phyloP scores from a whole-genome alignment of 2,113 vertebrate species.

The Calidris pygmaea region DNA sequence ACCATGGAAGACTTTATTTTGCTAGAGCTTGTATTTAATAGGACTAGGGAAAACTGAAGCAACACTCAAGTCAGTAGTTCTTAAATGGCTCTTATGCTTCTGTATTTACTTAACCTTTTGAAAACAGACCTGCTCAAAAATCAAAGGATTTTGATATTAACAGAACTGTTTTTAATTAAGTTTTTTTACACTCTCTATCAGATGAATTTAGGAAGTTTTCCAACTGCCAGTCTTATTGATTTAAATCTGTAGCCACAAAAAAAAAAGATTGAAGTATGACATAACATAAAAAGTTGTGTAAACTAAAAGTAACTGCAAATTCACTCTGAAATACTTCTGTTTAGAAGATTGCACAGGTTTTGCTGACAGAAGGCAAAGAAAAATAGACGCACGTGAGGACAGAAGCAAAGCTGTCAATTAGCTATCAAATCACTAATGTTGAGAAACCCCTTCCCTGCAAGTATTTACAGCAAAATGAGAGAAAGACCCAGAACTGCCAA shows the following conservation, averaged over 20 bases:
- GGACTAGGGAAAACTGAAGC: conserved; percentile 50
- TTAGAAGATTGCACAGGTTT: not conserved
- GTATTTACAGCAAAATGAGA: not conserved
- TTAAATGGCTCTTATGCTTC: conserved; percentile 57
- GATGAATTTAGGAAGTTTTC: conserved; percentile 3
- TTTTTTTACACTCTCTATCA: conserved; percentile 11
- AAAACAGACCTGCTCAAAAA: conserved; percentile 49
- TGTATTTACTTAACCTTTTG: conserved; percentile 58
- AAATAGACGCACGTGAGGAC: not conserved
- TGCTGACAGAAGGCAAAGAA: not conserved
- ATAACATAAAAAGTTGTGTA: not conserved
- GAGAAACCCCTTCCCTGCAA: not conserved
- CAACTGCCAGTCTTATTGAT: not conserved
- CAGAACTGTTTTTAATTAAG: conserved; percentile 52
- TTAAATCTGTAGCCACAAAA: not conserved
- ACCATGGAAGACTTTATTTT: not conserved
- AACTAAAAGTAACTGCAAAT: not conserved
- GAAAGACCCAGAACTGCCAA: not conserved
- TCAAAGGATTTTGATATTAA: conserved; percentile 30
- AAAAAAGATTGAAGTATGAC: not conserved
- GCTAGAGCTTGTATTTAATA: conserved; percentile 42
- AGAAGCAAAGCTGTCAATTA: not conserved
- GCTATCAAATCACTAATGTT: not conserved
- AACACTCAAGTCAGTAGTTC: conserved; percentile 43
- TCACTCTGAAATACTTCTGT: not conserved